Percentiles rank a stretch among this genome's conserved stretches.
These are phyloP conservation scores for Equus przewalskii DNA, from an alignment of 2,113 vertebrate genomes.

Conservation along the genomic window DNA sequence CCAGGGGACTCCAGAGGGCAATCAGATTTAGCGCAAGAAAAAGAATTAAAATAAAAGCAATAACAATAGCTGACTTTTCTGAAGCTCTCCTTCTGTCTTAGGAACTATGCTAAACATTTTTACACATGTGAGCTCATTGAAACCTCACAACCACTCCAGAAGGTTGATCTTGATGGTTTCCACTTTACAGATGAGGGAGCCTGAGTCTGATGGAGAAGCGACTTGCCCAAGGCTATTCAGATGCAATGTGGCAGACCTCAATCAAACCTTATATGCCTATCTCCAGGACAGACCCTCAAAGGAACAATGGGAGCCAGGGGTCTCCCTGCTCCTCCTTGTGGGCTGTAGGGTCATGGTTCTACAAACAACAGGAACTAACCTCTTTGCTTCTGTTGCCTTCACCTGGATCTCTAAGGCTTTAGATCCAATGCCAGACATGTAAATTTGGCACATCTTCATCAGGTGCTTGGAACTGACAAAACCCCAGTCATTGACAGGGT, in stretches of 20 bases:
- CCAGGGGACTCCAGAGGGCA: constrained; percentile 5
- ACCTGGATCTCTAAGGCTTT: neutral
- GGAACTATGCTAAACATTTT: neutral
- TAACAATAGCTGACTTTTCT: neutral
- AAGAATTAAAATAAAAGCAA: neutral
- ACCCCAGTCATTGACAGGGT: neutral
- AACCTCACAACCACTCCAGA: neutral
- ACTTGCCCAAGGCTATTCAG: neutral
- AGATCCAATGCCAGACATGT: neutral
- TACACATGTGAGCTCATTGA: neutral
- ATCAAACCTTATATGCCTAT: neutral
- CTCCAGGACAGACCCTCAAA: neutral
- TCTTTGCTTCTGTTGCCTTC: neutral
- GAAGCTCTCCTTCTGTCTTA: neutral
- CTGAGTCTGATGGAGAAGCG: neutral
- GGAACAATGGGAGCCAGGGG: rapidly evolving
- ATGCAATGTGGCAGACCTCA: neutral
- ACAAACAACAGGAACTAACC: neutral
- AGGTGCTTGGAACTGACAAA: neutral
- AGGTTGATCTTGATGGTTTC: neutral
- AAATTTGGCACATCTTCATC: neutral
- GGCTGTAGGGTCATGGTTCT: neutral
- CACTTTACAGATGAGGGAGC: neutral
- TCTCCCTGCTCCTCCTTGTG: neutral
- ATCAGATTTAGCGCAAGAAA: constrained; percentile 41